Percentiles rank a stretch among this genome's conserved stretches.
These are phyloP conservation scores for Dendrolimus punctatus DNA, from an alignment of 1,140 invertebrate genomes.

Conservation along the genomic window DNA sequence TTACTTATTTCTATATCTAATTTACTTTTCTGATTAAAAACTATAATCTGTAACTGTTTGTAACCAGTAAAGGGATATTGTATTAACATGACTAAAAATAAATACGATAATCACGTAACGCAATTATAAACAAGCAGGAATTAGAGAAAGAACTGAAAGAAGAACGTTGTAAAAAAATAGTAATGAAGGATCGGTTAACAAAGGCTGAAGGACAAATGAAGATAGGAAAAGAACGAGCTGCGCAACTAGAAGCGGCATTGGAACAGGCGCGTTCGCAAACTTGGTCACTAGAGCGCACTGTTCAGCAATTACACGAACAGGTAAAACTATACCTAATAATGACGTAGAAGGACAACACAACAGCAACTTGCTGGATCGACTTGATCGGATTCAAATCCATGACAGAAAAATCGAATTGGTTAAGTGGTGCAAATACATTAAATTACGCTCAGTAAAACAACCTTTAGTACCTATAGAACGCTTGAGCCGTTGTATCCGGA, in stretches of 20 bases:
- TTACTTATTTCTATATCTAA: background rate
- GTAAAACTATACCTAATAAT: slow-evolving; percentile 13
- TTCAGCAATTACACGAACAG: slow-evolving; percentile 42
- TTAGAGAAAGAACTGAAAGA: slow-evolving; percentile 48
- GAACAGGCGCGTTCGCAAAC: slow-evolving; percentile 31
- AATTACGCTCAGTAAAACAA: no score
- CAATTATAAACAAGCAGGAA: slow-evolving; percentile 21
- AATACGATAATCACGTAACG: no score
- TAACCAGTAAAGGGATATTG: no score
- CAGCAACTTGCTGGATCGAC: no score
- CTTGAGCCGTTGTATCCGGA: no score
- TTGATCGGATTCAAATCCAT: no score
- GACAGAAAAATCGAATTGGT: no score
- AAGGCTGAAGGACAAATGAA: slow-evolving; percentile 41
- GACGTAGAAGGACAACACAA: no score
- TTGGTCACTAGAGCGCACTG: slow-evolving; percentile 30
- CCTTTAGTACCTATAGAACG: no score
- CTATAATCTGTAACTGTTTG: no score
- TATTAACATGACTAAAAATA: no score
- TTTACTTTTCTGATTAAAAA: slow-evolving; percentile 4
- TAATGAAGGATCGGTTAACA: slow-evolving; percentile 26
- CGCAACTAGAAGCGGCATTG: slow-evolving; percentile 35
- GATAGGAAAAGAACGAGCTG: slow-evolving; percentile 26
- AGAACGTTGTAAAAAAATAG: slow-evolving; percentile 30
- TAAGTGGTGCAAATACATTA: no score